Percentiles rank a stretch among this genome's conserved stretches.
Conservation (phyloP, 2,888 invertebrate genomes). For the Dynastes hyllus region DNA sequence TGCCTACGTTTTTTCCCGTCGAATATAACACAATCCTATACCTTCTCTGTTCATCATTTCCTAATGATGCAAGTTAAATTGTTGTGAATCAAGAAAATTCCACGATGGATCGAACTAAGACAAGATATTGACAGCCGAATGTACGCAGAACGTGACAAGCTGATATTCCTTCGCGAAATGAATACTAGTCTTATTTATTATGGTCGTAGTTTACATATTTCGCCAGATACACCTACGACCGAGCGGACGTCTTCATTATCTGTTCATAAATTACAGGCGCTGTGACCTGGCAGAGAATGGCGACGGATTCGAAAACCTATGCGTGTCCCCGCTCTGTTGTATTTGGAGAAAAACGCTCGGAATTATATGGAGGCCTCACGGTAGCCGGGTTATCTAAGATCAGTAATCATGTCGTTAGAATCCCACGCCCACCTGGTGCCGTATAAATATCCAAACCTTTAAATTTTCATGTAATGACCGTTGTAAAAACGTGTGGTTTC, state of each 20-base stretch:
- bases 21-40: no score
- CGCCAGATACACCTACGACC: slow-evolving; percentile 35
- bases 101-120: no score
- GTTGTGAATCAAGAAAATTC: no score
- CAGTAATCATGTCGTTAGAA: slow-evolving; percentile 56
- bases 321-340: slow-evolving; percentile 30
- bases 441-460: slow-evolving; percentile 55
- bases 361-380: slow-evolving; percentile 33
- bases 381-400: slow-evolving; percentile 53
- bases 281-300: slow-evolving; percentile 33
- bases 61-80: no score
- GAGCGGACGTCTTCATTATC: slow-evolving; percentile 47
- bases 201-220: slow-evolving; percentile 36
- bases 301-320: slow-evolving; percentile 30
- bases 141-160: background rate
- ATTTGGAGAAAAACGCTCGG: slow-evolving; percentile 29
- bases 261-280: slow-evolving; percentile 35
- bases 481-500: slow-evolving; percentile 51
- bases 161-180: background rate
- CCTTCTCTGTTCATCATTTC: no score
- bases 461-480: slow-evolving; percentile 54
- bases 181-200: slow-evolving; percentile 31
- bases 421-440: slow-evolving; percentile 52
- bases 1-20: no score
- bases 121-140: no score